Evolutionary conservation across 1,140 invertebrate species (phyloP).

Genomic region (Lordiphosa clarofinis): DNA sequence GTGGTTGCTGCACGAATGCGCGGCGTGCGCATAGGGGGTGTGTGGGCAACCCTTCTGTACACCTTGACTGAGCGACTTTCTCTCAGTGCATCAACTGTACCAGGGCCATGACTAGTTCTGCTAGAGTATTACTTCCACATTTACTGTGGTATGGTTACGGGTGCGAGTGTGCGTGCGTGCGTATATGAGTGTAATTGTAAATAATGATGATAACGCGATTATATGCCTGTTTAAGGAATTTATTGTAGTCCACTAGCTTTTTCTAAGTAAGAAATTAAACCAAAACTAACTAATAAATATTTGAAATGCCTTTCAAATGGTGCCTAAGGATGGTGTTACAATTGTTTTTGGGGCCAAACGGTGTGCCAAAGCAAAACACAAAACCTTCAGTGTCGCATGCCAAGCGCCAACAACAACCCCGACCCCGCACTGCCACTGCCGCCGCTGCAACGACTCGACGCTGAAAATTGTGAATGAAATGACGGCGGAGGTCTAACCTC

Average conservation of each 20-base stretch:
- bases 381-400: slow-evolving; percentile 49
- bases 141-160: too few relatives aligned
- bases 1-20: too few relatives aligned
- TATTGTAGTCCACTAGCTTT: slow-evolving; percentile 60
- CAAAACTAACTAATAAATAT: slow-evolving; percentile 42
- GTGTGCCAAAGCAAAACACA: too few relatives aligned
- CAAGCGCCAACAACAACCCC: slow-evolving; percentile 32
- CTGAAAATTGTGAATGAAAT: slow-evolving; percentile 73
- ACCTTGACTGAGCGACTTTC: background rate
- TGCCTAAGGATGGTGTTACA: slow-evolving; percentile 18
- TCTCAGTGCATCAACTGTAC: slow-evolving; percentile 6
- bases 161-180: background rate
- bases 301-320: slow-evolving; percentile 30
- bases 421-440: background rate
- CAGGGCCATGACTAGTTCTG: too few relatives aligned
- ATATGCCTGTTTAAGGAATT: slow-evolving; percentile 63
- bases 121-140: too few relatives aligned
- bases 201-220: slow-evolving; percentile 72
- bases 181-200: slow-evolving; percentile 56
- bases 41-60: too few relatives aligned
- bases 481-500: slow-evolving; percentile 56
- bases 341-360: too few relatives aligned
- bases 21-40: too few relatives aligned
- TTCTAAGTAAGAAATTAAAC: slow-evolving; percentile 57
- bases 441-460: slow-evolving; percentile 17